phyloP scores from a whole-genome alignment of 2,113 vertebrate genomes.

The Naja naja region DNA sequence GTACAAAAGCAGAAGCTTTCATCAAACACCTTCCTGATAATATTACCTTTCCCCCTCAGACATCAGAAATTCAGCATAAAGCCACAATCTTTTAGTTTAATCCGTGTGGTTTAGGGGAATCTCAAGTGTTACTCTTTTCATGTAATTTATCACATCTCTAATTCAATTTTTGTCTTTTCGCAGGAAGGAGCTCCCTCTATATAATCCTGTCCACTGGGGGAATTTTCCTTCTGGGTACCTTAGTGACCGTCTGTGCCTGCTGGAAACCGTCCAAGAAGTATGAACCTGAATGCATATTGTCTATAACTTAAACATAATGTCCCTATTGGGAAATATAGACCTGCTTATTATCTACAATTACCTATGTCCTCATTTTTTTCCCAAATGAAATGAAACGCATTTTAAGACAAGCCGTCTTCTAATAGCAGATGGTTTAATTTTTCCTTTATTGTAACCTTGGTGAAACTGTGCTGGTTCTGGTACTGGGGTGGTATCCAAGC shows the following conservation, averaged over 20 bases:
- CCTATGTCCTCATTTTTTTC: neutral
- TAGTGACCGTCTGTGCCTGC: conserved; percentile 97
- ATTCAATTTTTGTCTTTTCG: neutral
- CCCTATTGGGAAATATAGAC: neutral
- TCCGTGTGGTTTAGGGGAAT: neutral
- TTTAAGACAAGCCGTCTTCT: neutral
- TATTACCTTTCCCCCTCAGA: neutral
- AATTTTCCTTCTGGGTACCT: conserved; percentile 94
- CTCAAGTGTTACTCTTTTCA: neutral
- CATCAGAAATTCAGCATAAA: neutral
- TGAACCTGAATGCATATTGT: conserved; percentile 18
- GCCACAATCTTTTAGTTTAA: neutral
- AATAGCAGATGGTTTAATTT: neutral
- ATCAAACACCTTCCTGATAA: neutral
- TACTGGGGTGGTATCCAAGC: neutral
- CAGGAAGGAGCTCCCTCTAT: conserved; percentile 95
- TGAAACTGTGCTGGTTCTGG: neutral
- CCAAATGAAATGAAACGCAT: neutral
- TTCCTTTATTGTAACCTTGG: neutral
- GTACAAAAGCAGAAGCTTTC: neutral
- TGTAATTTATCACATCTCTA: neutral
- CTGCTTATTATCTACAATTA: neutral
- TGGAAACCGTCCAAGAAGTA: conserved; percentile 97
- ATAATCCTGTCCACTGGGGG: conserved; percentile 96
- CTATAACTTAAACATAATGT: neutral